These are phyloP conservation scores for Diadegma fenestrale DNA, from an alignment of 2,888 invertebrate genomes.

Conservation along the genomic window DNA sequence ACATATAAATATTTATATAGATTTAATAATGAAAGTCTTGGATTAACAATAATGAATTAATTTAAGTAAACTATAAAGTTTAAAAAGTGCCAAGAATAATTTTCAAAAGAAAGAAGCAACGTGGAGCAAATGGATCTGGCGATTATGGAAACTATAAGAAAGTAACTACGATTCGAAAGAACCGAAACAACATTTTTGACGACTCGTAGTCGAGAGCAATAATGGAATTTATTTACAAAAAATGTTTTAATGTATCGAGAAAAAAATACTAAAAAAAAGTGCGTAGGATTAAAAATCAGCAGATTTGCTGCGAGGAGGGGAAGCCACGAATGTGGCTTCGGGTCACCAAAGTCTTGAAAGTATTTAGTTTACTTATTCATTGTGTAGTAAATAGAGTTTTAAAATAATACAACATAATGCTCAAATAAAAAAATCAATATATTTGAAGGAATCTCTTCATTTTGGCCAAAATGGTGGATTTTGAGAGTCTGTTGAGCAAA, in stretches of 20 bases:
- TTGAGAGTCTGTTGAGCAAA: not conserved
- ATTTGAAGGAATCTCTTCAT: slow-evolving; percentile 62
- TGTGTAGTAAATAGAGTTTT: slow-evolving; percentile 76
- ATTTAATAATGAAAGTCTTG: slow-evolving; percentile 62
- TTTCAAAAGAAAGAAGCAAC: slow-evolving; percentile 14
- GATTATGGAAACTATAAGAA: slow-evolving; percentile 19
- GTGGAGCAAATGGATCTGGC: slow-evolving; percentile 25
- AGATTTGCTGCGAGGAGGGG: not conserved
- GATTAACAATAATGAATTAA: slow-evolving; percentile 73
- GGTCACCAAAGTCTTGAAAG: slow-evolving; percentile 43
- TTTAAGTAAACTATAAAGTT: slow-evolving; percentile 65
- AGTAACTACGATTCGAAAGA: slow-evolving; percentile 20
- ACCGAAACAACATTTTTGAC: slow-evolving; percentile 20
- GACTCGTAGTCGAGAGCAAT: slow-evolving; percentile 46
- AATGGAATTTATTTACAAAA: slow-evolving; percentile 54
- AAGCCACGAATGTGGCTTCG: not conserved
- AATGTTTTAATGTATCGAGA: slow-evolving; percentile 30
- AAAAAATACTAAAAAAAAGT: slow-evolving; percentile 46
- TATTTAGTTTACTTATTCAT: slow-evolving; percentile 39
- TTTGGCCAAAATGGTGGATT: not conserved
- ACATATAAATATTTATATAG: slow-evolving; percentile 70
- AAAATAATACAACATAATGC: slow-evolving; percentile 74
- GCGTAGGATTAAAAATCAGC: slow-evolving; percentile 26
- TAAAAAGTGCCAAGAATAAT: slow-evolving; percentile 69
- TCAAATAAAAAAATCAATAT: slow-evolving; percentile 77